These are phyloP conservation scores for Drosophila neotestacea DNA, from an alignment of 2,888 invertebrate species.

Conservation along the genomic window DNA sequence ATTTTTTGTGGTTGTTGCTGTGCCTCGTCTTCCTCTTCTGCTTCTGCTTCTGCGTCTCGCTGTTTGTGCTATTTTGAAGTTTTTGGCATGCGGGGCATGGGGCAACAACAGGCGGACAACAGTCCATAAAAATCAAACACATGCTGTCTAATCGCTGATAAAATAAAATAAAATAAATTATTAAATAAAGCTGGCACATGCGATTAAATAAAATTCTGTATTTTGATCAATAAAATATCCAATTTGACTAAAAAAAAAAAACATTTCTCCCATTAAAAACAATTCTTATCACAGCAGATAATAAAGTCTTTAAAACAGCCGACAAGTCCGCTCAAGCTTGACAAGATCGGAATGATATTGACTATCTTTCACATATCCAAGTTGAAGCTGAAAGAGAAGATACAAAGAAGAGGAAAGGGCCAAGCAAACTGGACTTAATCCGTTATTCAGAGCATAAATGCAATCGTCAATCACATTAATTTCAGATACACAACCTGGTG, in stretches of 20 bases:
- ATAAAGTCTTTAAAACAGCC: neutral
- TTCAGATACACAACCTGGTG: conserved; percentile 57
- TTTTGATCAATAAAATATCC: too few species aligned
- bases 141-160: conserved; percentile 43
- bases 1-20: conserved; percentile 17
- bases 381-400: neutral
- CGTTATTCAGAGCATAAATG: conserved; percentile 35
- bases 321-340: neutral
- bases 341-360: neutral
- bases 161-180: conserved; percentile 3
- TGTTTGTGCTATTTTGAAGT: conserved; percentile 47
- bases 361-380: neutral
- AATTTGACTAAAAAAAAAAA: too few species aligned
- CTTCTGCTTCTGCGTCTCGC: conserved; percentile 8
- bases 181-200: neutral
- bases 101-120: conserved; percentile 11
- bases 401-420: too few species aligned
- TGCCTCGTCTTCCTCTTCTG: neutral
- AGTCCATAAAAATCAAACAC: conserved; percentile 58
- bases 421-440: neutral
- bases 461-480: conserved; percentile 46
- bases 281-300: too few species aligned
- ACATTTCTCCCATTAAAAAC: too few species aligned
- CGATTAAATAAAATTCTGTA: neutral
- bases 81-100: conserved; percentile 1